These are phyloP conservation scores for Ptychoptera albimana DNA, from an alignment of 2,888 invertebrate genomes.

Conservation along the genomic window DNA sequence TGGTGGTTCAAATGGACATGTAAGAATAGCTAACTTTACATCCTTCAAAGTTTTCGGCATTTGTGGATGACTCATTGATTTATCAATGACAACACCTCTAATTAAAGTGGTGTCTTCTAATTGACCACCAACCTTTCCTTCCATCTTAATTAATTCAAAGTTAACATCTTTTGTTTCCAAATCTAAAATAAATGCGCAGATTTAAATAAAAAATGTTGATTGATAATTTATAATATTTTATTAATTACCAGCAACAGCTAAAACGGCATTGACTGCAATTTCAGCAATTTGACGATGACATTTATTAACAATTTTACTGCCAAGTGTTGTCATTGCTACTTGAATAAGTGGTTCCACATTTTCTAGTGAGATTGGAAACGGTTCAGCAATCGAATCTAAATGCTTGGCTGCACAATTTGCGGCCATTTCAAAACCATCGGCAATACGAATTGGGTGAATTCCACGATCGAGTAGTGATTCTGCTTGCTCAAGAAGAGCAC, in stretches of 20 bases:
- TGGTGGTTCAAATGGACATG: constrained; percentile 99
- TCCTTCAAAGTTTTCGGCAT: constrained; percentile 87
- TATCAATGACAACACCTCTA: constrained; percentile 93
- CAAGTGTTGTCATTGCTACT: constrained; percentile 95
- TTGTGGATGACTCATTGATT: constrained; percentile 98
- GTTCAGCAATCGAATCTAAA: constrained; percentile 75
- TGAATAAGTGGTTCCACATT: constrained; percentile 79
- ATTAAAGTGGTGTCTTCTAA: constrained; percentile 95
- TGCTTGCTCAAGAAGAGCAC: constrained; percentile 88
- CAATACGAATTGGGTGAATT: constrained; percentile 96
- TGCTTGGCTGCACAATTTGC: constrained; percentile 76
- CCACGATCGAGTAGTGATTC: constrained; percentile 85
- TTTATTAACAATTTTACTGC: constrained; percentile 96
- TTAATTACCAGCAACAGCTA: constrained; percentile 60
- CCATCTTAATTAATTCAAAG: constrained; percentile 97
- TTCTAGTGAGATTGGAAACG: constrained; percentile 70
- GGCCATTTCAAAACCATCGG: constrained; percentile 96
- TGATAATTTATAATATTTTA: too few relatives aligned
- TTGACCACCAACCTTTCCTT: constrained; percentile 91
- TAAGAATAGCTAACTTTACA: constrained; percentile 92
- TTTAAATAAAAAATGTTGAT: too few relatives aligned
- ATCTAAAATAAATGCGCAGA: constrained; percentile 39
- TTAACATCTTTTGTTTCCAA: constrained; percentile 89
- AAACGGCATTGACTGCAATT: constrained; percentile 93
- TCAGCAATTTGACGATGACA: constrained; percentile 96